These are phyloP conservation scores for Gymnorhina tibicen DNA, from an alignment of 2,113 vertebrate genomes.

Conservation along the genomic window DNA sequence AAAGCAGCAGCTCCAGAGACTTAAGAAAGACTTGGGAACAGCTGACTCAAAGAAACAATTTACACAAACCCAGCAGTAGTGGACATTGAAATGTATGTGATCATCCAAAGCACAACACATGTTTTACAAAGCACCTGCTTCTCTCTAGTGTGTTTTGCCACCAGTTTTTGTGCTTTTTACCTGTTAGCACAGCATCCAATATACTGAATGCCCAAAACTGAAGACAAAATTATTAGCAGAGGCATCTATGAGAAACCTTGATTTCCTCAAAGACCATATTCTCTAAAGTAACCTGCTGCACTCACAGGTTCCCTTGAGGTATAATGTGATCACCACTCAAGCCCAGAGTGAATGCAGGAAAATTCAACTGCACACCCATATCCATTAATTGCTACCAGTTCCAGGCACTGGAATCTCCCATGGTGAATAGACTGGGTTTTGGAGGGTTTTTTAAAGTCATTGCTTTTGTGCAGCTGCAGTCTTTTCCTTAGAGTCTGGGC, in stretches of 20 bases:
- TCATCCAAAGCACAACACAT: neutral
- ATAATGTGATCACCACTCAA: neutral
- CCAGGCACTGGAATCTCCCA: neutral
- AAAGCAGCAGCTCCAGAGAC: neutral
- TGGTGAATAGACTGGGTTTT: neutral
- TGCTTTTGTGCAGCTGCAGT: neutral
- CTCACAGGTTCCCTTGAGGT: neutral
- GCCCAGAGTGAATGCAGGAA: neutral
- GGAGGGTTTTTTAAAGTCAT: accelerated
- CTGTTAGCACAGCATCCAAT: neutral
- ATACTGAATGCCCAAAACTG: neutral
- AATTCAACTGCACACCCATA: neutral
- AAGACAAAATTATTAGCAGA: neutral
- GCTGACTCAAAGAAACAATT: neutral
- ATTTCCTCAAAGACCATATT: neutral
- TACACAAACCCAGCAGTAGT: neutral
- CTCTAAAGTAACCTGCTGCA: neutral
- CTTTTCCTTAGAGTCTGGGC: neutral
- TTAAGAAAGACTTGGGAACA: neutral
- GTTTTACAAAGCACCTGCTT: neutral
- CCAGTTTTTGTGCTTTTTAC: neutral
- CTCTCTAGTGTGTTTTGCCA: neutral
- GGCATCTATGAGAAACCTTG: neutral
- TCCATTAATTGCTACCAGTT: neutral
- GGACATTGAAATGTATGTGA: neutral